These are phyloP conservation scores for Sinonovacula constricta DNA, from an alignment of 1,140 invertebrate species.

Conservation along the genomic window DNA sequence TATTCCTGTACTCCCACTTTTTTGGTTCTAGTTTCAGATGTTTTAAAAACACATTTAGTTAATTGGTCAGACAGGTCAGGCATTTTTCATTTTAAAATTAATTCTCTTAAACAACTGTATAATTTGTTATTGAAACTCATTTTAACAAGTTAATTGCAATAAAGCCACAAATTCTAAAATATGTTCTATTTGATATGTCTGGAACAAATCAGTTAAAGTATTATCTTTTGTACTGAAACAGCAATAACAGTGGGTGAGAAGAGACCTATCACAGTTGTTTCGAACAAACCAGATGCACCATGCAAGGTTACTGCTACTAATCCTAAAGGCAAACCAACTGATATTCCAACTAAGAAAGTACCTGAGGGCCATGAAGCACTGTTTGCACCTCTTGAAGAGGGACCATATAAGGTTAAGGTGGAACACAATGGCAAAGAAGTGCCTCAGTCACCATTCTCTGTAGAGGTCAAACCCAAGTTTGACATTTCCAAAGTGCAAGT, in stretches of 20 bases:
- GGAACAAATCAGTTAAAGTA: no score
- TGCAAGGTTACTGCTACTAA: slow-evolving; percentile 85
- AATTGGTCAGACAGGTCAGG: no score
- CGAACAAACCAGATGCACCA: slow-evolving; percentile 83
- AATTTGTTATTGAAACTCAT: no score
- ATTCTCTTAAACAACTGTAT: no score
- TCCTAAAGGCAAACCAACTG: slow-evolving; percentile 79
- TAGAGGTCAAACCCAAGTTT: slow-evolving; percentile 87
- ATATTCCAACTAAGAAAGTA: slow-evolving; percentile 86
- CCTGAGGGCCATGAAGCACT: slow-evolving; percentile 93
- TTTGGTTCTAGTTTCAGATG: no score
- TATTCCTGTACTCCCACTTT: no score
- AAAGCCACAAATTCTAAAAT: no score
- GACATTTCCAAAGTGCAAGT: slow-evolving; percentile 92
- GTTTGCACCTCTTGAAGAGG: slow-evolving; percentile 97
- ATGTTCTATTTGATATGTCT: no score
- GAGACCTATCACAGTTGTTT: slow-evolving; percentile 88
- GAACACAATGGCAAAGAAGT: slow-evolving; percentile 43
- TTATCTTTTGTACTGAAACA: no score
- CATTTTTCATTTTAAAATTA: no score
- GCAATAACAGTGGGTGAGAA: slow-evolving; percentile 77
- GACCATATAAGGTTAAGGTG: slow-evolving; percentile 95
- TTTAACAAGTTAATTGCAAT: no score
- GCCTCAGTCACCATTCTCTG: slow-evolving; percentile 88
- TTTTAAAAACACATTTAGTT: no score